Conservation (phyloP, 2,797 vertebrate genomes). For the Acanthurus tractus region DNA sequence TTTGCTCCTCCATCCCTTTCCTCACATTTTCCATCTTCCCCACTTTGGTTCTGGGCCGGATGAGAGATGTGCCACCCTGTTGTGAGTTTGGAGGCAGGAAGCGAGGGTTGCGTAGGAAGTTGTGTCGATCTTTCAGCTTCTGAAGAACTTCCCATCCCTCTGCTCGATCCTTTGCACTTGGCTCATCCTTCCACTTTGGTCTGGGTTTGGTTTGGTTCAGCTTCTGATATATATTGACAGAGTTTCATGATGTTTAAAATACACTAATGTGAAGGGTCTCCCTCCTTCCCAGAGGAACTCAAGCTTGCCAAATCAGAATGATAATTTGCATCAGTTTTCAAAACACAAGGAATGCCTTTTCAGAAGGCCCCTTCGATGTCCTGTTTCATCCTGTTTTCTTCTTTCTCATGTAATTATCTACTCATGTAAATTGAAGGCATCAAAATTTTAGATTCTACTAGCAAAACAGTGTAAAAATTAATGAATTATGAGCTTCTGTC, state of each 20-base stretch:
- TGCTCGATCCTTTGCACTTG: constrained; percentile 60
- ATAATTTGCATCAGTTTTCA: background rate
- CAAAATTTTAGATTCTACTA: background rate
- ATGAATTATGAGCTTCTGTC: background rate
- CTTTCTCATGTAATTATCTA: background rate
- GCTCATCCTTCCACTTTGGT: constrained; percentile 70
- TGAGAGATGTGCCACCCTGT: constrained; percentile 86
- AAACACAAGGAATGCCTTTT: background rate
- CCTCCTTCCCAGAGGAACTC: background rate
- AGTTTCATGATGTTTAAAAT: background rate
- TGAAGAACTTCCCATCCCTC: constrained; percentile 71
- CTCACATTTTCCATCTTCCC: constrained; percentile 38
- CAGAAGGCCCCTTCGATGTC: background rate
- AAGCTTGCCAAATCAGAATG: background rate
- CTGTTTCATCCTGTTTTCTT: background rate
- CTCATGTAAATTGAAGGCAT: background rate
- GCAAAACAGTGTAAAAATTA: background rate
- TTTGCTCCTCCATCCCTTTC: constrained; percentile 57
- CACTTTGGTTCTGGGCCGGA: constrained; percentile 76
- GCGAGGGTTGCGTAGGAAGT: constrained; percentile 91
- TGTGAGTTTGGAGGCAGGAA: constrained; percentile 87
- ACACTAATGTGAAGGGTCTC: background rate
- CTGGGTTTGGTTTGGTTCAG: constrained; percentile 54
- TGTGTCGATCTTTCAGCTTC: constrained; percentile 79
- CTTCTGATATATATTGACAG: constrained; percentile 61